phyloP scores from a whole-genome alignment of 2,113 vertebrate species.

The Philantomba maxwellii region DNA sequence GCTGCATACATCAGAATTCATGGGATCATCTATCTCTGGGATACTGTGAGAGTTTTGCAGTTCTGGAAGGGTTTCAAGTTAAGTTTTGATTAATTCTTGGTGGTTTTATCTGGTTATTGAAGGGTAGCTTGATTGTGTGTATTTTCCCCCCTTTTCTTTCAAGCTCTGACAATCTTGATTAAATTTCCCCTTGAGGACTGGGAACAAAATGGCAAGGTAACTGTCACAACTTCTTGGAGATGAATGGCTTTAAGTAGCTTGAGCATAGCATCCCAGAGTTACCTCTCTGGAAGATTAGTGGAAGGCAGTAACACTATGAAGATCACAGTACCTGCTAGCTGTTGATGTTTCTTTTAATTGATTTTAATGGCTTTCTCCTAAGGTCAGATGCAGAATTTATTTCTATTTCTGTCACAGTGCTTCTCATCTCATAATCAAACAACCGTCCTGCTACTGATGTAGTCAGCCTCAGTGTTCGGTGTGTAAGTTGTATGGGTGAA shows the following conservation, averaged over 20 bases:
- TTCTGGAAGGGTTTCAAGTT: slow-evolving; percentile 54
- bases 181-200: slow-evolving; percentile 56
- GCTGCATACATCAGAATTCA: slow-evolving; percentile 28
- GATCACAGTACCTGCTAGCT: neutral
- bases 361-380: neutral
- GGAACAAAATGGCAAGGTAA: slow-evolving; percentile 50
- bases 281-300: neutral
- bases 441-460: neutral
- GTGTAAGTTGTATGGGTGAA: neutral
- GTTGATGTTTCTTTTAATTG: neutral
- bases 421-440: slow-evolving; percentile 17
- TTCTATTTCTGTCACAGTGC: neutral
- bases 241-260: slow-evolving; percentile 35
- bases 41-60: slow-evolving; percentile 26
- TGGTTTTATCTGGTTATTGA: slow-evolving; percentile 50
- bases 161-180: slow-evolving; percentile 12
- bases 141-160: neutral
- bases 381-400: neutral
- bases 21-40: slow-evolving; percentile 44
- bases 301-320: neutral
- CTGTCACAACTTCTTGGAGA: slow-evolving; percentile 44
- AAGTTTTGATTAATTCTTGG: slow-evolving; percentile 69
- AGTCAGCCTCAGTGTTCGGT: neutral
- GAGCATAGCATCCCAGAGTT: neutral
- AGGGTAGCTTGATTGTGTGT: slow-evolving; percentile 38